A percentile compares a stretch with the other conserved stretches of the same genome.
phyloP scores from a whole-genome alignment of 2,888 invertebrate species.

The Stenichneumon culpator region DNA sequence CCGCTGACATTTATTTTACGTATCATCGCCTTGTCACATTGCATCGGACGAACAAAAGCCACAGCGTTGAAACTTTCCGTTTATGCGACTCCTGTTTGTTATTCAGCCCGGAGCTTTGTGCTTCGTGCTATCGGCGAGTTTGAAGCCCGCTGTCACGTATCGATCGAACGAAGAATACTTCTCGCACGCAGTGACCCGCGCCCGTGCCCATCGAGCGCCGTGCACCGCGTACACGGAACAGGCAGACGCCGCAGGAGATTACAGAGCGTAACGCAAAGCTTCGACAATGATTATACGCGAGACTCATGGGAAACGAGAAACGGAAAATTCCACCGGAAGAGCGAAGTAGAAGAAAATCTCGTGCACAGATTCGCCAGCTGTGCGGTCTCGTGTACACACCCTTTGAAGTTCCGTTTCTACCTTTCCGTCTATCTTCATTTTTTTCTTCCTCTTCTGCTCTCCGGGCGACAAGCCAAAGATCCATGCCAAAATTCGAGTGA shows the following conservation, averaged over 20 bases:
- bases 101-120: constrained; percentile 20
- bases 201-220: neutral
- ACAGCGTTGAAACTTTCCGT: neutral
- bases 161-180: constrained; percentile 42
- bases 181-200: constrained; percentile 7
- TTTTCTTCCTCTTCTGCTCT: constrained; percentile 29
- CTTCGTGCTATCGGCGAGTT: neutral
- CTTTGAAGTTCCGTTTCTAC: constrained; percentile 34
- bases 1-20: neutral
- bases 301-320: neutral
- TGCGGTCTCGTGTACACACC: neutral
- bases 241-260: neutral
- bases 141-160: constrained; percentile 31
- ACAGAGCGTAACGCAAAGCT: neutral
- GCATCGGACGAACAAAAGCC: neutral
- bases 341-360: constrained; percentile 3
- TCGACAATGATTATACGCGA: neutral
- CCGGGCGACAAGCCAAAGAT: constrained; percentile 64
- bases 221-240: neutral
- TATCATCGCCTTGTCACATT: neutral
- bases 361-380: neutral
- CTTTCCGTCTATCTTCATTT: neutral
- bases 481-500: constrained; percentile 61
- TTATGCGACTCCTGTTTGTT: constrained; percentile 3
- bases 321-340: constrained; percentile 6